Evolutionary conservation across 2,113 vertebrate species (phyloP).

Genomic region (Charina bottae): DNA sequence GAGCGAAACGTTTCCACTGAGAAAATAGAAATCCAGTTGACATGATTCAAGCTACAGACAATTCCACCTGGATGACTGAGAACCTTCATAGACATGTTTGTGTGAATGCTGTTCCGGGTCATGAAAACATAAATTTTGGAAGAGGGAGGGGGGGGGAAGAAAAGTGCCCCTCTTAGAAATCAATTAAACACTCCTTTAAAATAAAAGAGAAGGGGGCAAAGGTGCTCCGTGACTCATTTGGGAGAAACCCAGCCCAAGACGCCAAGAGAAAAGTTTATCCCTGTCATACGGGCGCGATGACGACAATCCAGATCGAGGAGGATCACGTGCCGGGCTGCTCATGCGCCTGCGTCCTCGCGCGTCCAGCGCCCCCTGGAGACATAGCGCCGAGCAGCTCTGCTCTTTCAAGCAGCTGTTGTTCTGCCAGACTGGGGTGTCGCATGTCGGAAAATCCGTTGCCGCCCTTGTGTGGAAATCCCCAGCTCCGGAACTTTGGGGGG

Average conservation of each 20-base stretch:
- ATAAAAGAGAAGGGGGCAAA: background rate
- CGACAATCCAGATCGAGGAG: background rate
- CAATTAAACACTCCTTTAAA: background rate
- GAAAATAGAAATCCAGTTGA: no score
- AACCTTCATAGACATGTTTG: no score
- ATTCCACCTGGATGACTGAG: no score
- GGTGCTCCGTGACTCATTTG: background rate
- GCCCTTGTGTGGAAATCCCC: conserved; percentile 74
- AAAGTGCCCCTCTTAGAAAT: background rate
- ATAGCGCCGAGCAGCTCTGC: no score
- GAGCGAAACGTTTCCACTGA: no score
- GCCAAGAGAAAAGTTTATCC: conserved; percentile 44
- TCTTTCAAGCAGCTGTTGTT: background rate
- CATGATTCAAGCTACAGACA: no score
- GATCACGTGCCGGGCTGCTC: background rate
- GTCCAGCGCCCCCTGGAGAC: conserved; percentile 50
- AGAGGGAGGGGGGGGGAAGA: fast-evolving
- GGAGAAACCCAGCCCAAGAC: conserved; percentile 53
- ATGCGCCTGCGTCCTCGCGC: background rate
- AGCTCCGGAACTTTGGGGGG: background rate
- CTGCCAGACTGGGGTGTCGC: conserved; percentile 44
- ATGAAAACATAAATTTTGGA: background rate
- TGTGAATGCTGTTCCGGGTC: background rate
- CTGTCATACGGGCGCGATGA: background rate
- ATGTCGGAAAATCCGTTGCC: conserved; percentile 70